Percentiles rank a stretch among this genome's conserved stretches.
These are phyloP conservation scores for Phenganax marumi DNA, from an alignment of 92 coral and sea anemone genomes.

Conservation along the genomic window DNA sequence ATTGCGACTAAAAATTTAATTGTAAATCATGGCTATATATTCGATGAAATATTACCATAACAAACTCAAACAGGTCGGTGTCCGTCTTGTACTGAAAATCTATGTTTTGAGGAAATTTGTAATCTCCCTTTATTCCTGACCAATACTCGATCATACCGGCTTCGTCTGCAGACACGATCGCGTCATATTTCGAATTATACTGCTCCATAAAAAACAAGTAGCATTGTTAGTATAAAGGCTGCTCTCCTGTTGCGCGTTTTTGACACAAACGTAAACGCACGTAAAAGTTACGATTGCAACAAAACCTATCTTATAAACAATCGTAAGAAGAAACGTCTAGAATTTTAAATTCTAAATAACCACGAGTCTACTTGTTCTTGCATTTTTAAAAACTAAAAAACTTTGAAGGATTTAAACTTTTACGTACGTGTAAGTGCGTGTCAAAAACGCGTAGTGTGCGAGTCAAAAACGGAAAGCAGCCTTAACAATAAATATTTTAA, in stretches of 20 bases:
- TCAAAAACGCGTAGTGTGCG: too few relatives aligned
- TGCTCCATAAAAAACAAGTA: constrained; percentile 36
- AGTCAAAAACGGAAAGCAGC: not conserved
- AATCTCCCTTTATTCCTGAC: constrained; percentile 85
- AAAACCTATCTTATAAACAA: not conserved
- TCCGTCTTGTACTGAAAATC: constrained; percentile 88
- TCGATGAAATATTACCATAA: constrained; percentile 62
- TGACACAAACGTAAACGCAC: too few relatives aligned
- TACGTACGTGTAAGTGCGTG: too few relatives aligned
- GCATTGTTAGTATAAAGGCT: not conserved
- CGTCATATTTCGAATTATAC: constrained; percentile 88
- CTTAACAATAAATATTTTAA: not conserved
- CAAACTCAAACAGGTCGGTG: constrained; percentile 92
- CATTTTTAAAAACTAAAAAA: too few relatives aligned
- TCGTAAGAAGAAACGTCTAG: too few relatives aligned
- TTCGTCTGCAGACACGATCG: constrained; percentile 83
- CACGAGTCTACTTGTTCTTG: too few relatives aligned
- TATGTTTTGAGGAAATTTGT: constrained; percentile 80
- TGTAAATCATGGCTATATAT: too few relatives aligned
- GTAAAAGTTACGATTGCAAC: not conserved
- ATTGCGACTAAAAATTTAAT: too few relatives aligned
- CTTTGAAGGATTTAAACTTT: too few relatives aligned
- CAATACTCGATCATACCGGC: constrained; percentile 97
- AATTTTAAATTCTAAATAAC: too few relatives aligned
- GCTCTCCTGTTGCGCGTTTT: too few relatives aligned